Evolutionary conservation across 2,888 invertebrate species (phyloP), one percentile per base, ranked within the genome.

Genomic region (Tillus elongatus): DNA sequence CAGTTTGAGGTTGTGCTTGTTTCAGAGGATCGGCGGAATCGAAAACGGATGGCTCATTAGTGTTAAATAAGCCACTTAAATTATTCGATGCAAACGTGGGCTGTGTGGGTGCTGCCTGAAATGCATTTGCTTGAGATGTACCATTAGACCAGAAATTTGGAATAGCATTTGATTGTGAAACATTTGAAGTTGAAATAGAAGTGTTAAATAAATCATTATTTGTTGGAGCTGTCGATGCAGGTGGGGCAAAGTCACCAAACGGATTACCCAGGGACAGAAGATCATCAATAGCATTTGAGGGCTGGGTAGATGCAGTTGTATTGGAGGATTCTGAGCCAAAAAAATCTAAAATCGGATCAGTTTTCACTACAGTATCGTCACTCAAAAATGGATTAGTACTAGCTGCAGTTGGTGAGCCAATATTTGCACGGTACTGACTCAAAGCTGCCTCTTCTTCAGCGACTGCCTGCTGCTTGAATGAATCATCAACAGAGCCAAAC

Each of bases 401-500:
- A 33, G 77, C 76, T 42, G 74, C 57, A 24, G 78, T 78, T 13
- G 87, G 87, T 45, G 86, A 86, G 50, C 82, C 82, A 43, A 88
- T 75, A 65, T 83, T 88, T 40, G 81, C 93, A 80, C 91, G 93
- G 63, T 91, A 89, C 67, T 91, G 88, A 67, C 87, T 92, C 74
- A 97, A 79, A 41, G 86, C 88, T 11, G 91, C 91, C 64, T 95
- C 93, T 64, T 98, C 98, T 60, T 97, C 95, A 13, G 95, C 95
- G 37, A 97, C 69, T 16, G 85, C 92, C 60, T 87, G 85, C 57
- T 86, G 84, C 56, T 83, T 79, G 42, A 91, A 73, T 34, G 79
- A 79, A 58, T 93, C 93, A 58, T 91, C 90, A 42, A 84, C 87
- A 55, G 84, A 77, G 45, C 88, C 88, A 71, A 91, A 90, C 41